phyloP scores from a whole-genome alignment of 2,888 invertebrate genomes.

The Gisinianus flammeolus region DNA sequence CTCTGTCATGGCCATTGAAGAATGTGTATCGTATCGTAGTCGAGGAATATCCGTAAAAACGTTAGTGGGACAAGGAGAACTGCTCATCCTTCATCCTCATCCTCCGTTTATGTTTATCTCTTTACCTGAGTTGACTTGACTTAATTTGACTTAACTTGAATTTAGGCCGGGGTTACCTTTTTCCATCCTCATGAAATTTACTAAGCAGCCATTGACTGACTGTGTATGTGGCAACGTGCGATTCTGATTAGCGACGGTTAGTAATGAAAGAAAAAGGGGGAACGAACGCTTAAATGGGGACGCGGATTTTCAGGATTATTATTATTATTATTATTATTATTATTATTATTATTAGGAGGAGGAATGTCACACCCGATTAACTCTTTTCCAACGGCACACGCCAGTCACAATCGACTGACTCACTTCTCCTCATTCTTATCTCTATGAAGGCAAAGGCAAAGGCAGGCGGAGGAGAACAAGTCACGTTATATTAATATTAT shows the following conservation, averaged over 20 bases:
- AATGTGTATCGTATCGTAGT: neutral
- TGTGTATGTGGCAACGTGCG: neutral
- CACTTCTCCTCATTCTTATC: neutral
- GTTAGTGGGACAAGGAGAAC: neutral
- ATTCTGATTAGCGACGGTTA: neutral
- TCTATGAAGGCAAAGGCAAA: no score
- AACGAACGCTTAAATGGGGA: neutral
- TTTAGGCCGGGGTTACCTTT: neutral
- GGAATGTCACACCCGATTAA: constrained; percentile 6
- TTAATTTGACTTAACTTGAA: neutral
- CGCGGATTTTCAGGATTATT: neutral
- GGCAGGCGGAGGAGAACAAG: no score
- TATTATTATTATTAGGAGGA: neutral
- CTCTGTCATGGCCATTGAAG: no score
- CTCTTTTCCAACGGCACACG: neutral
- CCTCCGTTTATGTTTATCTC: neutral
- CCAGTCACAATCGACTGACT: neutral
- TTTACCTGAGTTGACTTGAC: neutral
- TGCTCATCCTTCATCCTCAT: neutral
- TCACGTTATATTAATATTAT: no score
- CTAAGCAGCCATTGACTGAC: neutral
- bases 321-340: neutral
- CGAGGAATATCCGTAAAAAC: neutral
- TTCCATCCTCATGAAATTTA: neutral
- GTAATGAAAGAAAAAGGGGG: neutral